A percentile compares a stretch with the other conserved stretches of the same genome.
Evolutionary conservation across 1,140 invertebrate species (phyloP).

Genomic region (Maniola jurtina): DNA sequence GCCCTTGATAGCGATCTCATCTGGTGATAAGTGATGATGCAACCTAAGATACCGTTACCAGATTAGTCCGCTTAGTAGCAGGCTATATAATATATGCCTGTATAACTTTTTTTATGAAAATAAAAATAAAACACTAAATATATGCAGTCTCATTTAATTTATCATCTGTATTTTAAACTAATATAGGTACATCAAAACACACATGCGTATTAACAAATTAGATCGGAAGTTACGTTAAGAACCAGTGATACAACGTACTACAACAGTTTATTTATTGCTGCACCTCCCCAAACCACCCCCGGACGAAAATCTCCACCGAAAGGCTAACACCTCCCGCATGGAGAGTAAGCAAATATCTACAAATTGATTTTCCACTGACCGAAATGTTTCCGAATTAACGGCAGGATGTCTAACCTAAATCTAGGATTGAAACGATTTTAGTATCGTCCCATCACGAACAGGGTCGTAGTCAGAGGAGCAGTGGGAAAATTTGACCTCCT

Average conservation of each 20-base stretch:
- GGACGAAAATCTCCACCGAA: constrained; percentile 20
- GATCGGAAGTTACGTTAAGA: constrained; percentile 69
- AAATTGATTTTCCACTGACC: constrained; percentile 34
- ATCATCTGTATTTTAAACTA: constrained; percentile 66
- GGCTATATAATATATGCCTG: too few relatives aligned
- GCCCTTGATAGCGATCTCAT: too few relatives aligned
- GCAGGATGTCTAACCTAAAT: constrained; percentile 47
- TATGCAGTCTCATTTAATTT: constrained; percentile 77
- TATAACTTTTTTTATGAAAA: not conserved
- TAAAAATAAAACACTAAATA: constrained; percentile 45
- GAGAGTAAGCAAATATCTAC: constrained; percentile 38
- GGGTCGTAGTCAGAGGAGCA: constrained; percentile 1
- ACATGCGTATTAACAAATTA: constrained; percentile 66
- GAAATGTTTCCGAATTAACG: constrained; percentile 41
- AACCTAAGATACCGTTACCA: too few relatives aligned
- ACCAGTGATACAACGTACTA: constrained; percentile 53
- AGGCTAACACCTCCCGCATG: constrained; percentile 13
- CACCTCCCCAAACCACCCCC: constrained; percentile 12
- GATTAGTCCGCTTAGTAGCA: too few relatives aligned
- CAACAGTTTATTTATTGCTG: constrained; percentile 52
- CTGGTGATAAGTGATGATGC: too few relatives aligned
- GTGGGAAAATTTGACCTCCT: not conserved
- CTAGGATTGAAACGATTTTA: constrained; percentile 48
- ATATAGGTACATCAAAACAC: constrained; percentile 74
- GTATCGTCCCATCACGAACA: constrained; percentile 51